Conservation (phyloP, 2,113 vertebrate genomes). For the Centrocercus urophasianus region DNA sequence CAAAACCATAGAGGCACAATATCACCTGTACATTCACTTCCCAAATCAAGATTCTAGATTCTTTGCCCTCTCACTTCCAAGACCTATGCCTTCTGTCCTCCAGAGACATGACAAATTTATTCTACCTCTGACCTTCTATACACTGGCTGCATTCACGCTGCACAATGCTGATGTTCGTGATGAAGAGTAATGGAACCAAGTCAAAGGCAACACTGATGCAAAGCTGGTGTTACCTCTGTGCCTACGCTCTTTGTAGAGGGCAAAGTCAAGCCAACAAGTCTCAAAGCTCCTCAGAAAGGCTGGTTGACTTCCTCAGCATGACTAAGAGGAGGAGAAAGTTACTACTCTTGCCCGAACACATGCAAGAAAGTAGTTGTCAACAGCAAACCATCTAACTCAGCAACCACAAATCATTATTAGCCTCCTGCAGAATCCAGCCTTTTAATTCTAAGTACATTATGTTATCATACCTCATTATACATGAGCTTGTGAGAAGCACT, state of each 20-base stretch:
- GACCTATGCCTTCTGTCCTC: background rate
- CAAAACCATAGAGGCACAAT: background rate
- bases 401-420: background rate
- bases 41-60: background rate
- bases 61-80: background rate
- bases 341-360: background rate
- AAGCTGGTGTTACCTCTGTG: background rate
- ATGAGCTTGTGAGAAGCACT: background rate
- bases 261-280: background rate
- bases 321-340: background rate
- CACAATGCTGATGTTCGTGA: background rate
- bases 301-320: background rate
- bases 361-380: rapidly evolving
- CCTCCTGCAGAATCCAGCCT: background rate
- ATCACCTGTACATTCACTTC: background rate
- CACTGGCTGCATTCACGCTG: background rate
- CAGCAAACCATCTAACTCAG: background rate
- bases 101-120: background rate
- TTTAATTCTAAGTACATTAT: background rate
- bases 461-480: too few species aligned
- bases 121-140: background rate
- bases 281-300: background rate
- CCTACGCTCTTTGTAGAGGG: background rate
- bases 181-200: background rate
- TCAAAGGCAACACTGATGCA: rapidly evolving